Percentiles rank a stretch among this genome's conserved stretches.
phyloP scores from a whole-genome alignment of 2,888 invertebrate species.

The Xestoiulus laeticollis region DNA sequence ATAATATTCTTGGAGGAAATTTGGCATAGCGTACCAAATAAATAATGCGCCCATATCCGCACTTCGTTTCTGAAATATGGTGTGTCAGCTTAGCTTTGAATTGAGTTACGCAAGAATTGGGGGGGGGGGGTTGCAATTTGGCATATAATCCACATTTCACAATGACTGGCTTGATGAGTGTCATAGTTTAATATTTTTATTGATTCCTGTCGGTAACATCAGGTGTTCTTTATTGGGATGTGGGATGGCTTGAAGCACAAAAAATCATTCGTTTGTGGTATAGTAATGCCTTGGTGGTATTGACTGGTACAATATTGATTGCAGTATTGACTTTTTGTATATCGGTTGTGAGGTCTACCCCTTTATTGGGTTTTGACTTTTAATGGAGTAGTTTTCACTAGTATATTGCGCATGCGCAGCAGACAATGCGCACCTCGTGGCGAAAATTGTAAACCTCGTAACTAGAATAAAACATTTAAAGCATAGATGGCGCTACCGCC shows the following conservation, averaged over 20 bases:
- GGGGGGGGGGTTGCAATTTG: neutral
- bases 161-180: neutral
- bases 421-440: no score
- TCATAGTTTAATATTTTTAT: neutral
- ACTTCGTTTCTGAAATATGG: neutral
- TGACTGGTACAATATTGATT: neutral
- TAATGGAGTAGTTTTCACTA: no score
- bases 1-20: neutral
- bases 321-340: neutral
- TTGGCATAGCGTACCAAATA: neutral
- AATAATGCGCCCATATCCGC: constrained; percentile 25
- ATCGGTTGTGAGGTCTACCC: no score
- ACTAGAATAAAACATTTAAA: no score
- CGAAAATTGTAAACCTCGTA: no score
- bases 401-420: no score
- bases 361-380: no score
- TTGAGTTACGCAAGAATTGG: neutral
- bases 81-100: constrained; percentile 1
- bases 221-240: neutral
- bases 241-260: neutral
- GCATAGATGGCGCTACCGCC: no score
- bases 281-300: neutral
- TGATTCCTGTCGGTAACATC: neutral
- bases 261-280: neutral
- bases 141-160: neutral